Evolutionary conservation across 2,797 vertebrate species (phyloP).

Genomic region (Danio tinwini): DNA sequence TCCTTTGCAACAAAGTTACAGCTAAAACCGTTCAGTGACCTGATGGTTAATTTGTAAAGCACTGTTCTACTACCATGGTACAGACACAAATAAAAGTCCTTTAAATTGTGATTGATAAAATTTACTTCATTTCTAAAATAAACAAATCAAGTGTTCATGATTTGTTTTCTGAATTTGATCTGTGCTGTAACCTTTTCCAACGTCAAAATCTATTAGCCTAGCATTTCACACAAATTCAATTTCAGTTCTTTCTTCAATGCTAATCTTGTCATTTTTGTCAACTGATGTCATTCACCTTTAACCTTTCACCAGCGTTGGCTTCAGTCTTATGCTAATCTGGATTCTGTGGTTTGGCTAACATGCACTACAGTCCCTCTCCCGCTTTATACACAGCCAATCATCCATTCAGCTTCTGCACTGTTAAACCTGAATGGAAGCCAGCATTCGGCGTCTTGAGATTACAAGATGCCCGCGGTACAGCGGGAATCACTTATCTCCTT

Average conservation of each 20-base stretch:
- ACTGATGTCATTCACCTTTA: neutral
- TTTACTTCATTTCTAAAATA: too few species aligned
- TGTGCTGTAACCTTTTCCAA: neutral
- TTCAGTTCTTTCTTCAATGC: neutral
- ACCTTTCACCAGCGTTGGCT: neutral
- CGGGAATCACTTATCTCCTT: slow-evolving; percentile 58
- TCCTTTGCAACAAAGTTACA: too few species aligned
- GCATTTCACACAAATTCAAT: neutral
- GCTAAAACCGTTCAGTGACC: too few species aligned
- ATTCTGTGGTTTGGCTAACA: neutral
- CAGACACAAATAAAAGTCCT: too few species aligned
- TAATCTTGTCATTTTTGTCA: neutral
- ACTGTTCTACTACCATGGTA: too few species aligned
- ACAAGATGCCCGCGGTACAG: slow-evolving; percentile 55
- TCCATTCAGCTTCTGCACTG: slow-evolving; percentile 69
- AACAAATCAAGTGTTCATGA: too few species aligned
- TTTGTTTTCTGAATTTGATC: too few species aligned
- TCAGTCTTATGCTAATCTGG: neutral
- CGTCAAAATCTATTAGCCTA: neutral
- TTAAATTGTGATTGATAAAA: too few species aligned
- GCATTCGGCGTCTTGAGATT: slow-evolving; percentile 50
- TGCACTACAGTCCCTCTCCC: neutral
- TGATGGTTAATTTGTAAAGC: too few species aligned
- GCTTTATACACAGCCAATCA: slow-evolving; percentile 52
- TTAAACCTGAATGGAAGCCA: slow-evolving; percentile 69